Evolutionary conservation across 2,888 invertebrate species (phyloP).

Genomic region (Cephus sareptanus): DNA sequence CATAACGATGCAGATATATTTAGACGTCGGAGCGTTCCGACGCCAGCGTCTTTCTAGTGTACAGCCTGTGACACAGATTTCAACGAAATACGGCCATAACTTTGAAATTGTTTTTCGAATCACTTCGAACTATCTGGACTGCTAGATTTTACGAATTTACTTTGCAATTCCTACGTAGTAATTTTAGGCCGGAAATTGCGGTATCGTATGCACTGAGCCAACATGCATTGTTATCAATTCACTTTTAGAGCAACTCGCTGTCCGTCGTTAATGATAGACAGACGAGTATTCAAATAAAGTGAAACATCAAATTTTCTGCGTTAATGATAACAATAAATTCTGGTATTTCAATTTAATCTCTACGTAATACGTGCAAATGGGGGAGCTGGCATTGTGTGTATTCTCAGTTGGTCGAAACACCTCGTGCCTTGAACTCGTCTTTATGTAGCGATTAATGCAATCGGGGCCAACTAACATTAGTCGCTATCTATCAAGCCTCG

Average conservation of each 20-base stretch:
- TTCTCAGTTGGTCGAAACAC: not conserved
- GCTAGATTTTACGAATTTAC: not conserved
- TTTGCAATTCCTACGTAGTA: not conserved
- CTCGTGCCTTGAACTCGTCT: not conserved
- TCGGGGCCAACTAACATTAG: not conserved
- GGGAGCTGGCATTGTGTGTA: not conserved
- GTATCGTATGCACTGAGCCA: not conserved
- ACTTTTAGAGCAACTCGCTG: not conserved
- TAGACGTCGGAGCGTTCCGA: constrained; percentile 41
- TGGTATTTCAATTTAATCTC: not conserved
- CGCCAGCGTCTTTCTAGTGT: constrained; percentile 39
- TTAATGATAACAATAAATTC: not conserved
- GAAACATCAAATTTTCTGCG: not conserved
- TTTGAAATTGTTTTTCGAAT: not conserved
- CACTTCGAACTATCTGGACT: not conserved
- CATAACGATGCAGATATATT: constrained; percentile 48
- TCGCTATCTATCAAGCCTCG: not conserved
- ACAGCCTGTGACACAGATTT: constrained; percentile 49
- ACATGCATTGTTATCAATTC: not conserved
- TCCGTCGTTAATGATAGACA: not conserved
- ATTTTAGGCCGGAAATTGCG: not conserved
- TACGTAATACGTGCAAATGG: not conserved
- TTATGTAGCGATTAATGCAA: not conserved
- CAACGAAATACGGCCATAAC: constrained; percentile 18
- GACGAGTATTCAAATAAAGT: not conserved